Base-by-base conservation (phyloP, 2,888 invertebrate genomes). In the Anarsia innoxiella region DNA sequence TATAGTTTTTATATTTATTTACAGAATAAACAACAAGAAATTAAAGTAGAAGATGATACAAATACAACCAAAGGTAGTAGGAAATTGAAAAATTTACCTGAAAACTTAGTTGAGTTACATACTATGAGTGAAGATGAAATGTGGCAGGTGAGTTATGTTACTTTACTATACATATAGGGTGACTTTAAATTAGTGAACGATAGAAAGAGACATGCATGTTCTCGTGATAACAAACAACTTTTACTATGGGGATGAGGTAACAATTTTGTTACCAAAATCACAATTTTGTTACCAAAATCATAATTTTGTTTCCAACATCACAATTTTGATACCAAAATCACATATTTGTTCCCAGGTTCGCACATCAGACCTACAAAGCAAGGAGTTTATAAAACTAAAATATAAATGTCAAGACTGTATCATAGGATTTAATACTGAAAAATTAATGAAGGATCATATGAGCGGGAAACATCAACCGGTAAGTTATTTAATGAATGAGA, bases 111-210 rank as follows among this genome's bases (percentile, higher is more conserved):
- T 0, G 63, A 72, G 11, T 27, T 77, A 1, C 59, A 65, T 45
- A 68, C 62, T 0, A 72, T 82, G 74, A 49, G 38, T 0, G 74
- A 76, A 10, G 51, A 66, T 1, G 74, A 79, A 12, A 79, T 83
- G 83, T 71, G 68, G 69, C 10, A 3, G 1, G 46, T 70, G 0
- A 46, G 78, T n/a, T n/a, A n/a, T n/a, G n/a, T n/a, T n/a, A n/a
- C n/a, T n/a, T n/a, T n/a, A n/a, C n/a, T n/a, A n/a, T n/a, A n/a
- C n/a, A n/a, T n/a, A n/a, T n/a, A n/a, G n/a, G n/a, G n/a, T n/a
- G n/a, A n/a, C n/a, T n/a, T n/a, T n/a, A n/a, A n/a, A n/a, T n/a
- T n/a, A n/a, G n/a, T n/a, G n/a, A n/a, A n/a, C n/a, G n/a, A n/a
- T n/a, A n/a, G n/a, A n/a, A n/a, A n/a, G n/a, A n/a, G n/a, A n/a